Evolutionary conservation across 2,888 invertebrate genomes (phyloP).

Genomic region (Mythimna vitellina): DNA sequence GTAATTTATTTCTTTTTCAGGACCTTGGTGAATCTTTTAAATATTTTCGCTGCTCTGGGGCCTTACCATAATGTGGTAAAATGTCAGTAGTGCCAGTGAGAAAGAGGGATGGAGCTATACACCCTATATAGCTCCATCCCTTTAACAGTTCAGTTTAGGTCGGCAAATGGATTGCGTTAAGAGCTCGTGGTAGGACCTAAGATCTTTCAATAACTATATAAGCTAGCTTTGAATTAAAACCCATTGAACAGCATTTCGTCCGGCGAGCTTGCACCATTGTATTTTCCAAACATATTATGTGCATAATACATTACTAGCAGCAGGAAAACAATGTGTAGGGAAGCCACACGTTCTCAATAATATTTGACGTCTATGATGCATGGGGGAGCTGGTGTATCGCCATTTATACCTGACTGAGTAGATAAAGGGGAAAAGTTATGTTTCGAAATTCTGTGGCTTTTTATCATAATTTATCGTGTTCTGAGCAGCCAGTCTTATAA

Average conservation of each 20-base stretch:
- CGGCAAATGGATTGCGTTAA: no score
- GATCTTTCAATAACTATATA: not conserved
- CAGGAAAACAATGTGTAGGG: slow-evolving; percentile 34
- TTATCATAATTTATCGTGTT: slow-evolving; percentile 29
- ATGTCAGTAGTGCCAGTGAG: no score
- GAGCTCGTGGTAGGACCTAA: no score
- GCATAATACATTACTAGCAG: slow-evolving; percentile 37
- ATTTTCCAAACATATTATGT: slow-evolving; percentile 16
- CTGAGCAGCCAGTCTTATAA: not conserved
- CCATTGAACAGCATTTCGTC: not conserved
- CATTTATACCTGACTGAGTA: slow-evolving; percentile 40
- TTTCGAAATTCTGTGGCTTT: slow-evolving; percentile 11
- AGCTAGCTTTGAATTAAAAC: slow-evolving; percentile 11
- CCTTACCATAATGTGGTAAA: no score
- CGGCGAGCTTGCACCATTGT: slow-evolving; percentile 12
- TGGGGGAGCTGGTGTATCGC: slow-evolving; percentile 26
- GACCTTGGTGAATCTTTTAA: no score
- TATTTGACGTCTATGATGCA: slow-evolving; percentile 52
- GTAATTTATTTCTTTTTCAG: no score
- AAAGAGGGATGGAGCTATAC: no score
- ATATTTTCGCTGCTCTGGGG: no score
- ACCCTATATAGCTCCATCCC: no score
- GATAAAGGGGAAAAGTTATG: slow-evolving; percentile 33
- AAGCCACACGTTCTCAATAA: slow-evolving; percentile 49
- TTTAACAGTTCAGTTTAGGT: no score